Evolutionary conservation across 1,140 invertebrate genomes (phyloP).

Genomic region (Ephestia elutella): DNA sequence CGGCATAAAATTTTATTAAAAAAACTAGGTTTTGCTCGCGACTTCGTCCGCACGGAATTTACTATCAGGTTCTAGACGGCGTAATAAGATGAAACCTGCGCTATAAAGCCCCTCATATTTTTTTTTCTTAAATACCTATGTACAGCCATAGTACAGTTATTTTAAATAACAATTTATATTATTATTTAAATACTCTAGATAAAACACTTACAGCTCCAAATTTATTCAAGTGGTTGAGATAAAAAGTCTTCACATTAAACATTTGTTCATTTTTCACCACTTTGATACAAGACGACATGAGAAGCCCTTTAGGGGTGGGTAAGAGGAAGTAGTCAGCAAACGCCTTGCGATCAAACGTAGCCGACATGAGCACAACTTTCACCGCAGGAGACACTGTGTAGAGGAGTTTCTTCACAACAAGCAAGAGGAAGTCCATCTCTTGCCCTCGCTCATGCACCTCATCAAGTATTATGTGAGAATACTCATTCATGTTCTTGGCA

Average conservation of each 20-base stretch:
- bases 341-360: slow-evolving; percentile 84
- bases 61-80: no score
- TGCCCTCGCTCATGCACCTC: slow-evolving; percentile 97
- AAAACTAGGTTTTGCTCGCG: no score
- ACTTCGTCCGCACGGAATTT: no score
- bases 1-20: no score
- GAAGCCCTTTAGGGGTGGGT: slow-evolving; percentile 59
- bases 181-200: no score
- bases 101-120: no score
- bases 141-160: no score
- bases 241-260: slow-evolving; percentile 77
- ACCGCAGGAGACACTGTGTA: slow-evolving; percentile 80
- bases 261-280: slow-evolving; percentile 74
- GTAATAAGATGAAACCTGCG: no score
- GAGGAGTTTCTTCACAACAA: slow-evolving; percentile 89
- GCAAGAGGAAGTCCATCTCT: slow-evolving; percentile 93
- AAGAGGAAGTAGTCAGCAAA: slow-evolving; percentile 84
- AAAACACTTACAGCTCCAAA: slow-evolving; percentile 57
- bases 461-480: slow-evolving; percentile 94
- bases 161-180: no score
- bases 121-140: no score
- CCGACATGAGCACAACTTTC: slow-evolving; percentile 91
- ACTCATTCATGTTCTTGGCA: slow-evolving; percentile 75
- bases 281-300: slow-evolving; percentile 76
- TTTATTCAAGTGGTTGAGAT: slow-evolving; percentile 79